Base-by-base conservation (phyloP, 2,797 vertebrate genomes). In the Astyanax mexicanus region DNA sequence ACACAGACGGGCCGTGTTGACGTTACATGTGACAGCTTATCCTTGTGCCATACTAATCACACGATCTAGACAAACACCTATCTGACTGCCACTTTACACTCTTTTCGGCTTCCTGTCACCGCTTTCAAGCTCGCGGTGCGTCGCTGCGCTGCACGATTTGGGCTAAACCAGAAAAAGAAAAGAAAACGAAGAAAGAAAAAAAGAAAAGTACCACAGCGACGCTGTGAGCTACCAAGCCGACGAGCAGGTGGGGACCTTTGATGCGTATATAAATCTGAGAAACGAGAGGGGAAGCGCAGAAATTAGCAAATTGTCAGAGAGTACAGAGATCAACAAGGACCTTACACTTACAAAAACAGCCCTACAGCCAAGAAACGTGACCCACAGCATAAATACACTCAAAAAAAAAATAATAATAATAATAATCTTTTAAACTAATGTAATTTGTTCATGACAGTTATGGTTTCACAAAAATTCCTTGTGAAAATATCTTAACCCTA, bases 21-120 rank as follows among this genome's bases (percentile, higher is more conserved):
- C 76, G 72, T 78, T 69, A 73, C 65, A 73, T 69, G 69, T 74
- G 78, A 82, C 78, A 78, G 80, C 76, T 80, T 80, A 66, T 64
- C 69, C 78, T 77, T 71, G 66, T 51, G 61, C 69, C 70, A 70
- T 55, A 57, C 78, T 81, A 84, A 84, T 84, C 83, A 80, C 68
- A 73, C 75, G 73, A 84, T 82, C 83, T 82, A 82, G 75, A 85
- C 57, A 73, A 82, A 85, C 82, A 79, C 78, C 75, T 83, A 58
- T 67, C 54, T 49, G 80, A 64, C 66, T 82, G 78, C 70, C 74
- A 81, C 75, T 82, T 84, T 75, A 54, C 80, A 77, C 76, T 72
- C 65, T 40, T 32, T 32, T 77, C 69, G 19, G 69, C 65, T 83
- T 83, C 77, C 79, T 84, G 74, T 81, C 83, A 75, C 52, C 44